phyloP scores from a whole-genome alignment of 2,797 vertebrate genomes.

The Propithecus perrieri region DNA sequence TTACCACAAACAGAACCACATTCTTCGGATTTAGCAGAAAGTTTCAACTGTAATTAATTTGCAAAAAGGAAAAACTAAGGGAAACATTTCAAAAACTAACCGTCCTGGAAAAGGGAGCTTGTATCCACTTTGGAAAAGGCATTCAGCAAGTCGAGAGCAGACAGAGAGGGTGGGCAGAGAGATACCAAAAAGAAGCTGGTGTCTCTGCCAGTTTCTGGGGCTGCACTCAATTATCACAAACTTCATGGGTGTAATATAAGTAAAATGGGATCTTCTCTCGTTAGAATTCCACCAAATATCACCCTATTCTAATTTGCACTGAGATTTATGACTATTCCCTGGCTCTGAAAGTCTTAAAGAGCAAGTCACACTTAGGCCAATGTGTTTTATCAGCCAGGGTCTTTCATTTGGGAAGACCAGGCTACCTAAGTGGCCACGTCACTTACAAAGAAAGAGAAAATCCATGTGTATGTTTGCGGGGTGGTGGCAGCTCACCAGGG shows the following conservation, averaged over 20 bases:
- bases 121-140: conserved; percentile 63
- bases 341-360: conserved; percentile 79
- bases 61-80: conserved; percentile 68
- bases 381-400: conserved; percentile 76
- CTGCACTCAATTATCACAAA: conserved; percentile 72
- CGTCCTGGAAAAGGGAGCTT: conserved; percentile 48
- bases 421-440: conserved; percentile 43
- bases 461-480: neutral
- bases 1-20: conserved; percentile 63
- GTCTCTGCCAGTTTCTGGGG: conserved; percentile 61
- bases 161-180: neutral
- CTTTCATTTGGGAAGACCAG: conserved; percentile 72
- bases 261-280: conserved; percentile 67
- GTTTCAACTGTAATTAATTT: conserved; percentile 70
- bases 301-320: conserved; percentile 76
- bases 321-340: conserved; percentile 70
- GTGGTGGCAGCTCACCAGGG: neutral
- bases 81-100: conserved; percentile 70
- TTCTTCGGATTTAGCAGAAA: conserved; percentile 55
- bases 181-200: conserved; percentile 9
- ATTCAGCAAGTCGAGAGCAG: neutral
- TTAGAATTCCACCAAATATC: conserved; percentile 76
- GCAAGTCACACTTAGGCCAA: conserved; percentile 73
- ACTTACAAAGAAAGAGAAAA: neutral
- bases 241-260: conserved; percentile 67